Conservation (phyloP, 2,888 invertebrate genomes). For the Biston betularia region DNA sequence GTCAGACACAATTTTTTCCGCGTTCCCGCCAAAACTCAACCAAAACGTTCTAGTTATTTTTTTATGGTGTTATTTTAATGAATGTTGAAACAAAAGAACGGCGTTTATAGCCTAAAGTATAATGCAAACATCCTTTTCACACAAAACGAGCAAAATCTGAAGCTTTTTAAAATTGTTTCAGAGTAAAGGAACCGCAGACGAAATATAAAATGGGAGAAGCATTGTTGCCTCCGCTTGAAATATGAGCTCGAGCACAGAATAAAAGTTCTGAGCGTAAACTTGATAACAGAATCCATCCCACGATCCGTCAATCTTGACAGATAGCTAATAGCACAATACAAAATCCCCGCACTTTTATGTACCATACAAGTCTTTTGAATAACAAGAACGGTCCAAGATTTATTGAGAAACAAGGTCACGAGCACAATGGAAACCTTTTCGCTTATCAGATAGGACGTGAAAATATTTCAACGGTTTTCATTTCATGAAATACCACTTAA, state of each 20-base stretch:
- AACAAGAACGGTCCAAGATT: conserved; percentile 46
- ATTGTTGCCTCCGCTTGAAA: conserved; percentile 58
- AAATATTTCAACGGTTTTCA: conserved; percentile 43
- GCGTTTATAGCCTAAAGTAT: conserved; percentile 6
- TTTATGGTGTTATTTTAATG: not conserved
- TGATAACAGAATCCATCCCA: conserved; percentile 49
- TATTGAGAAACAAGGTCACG: conserved; percentile 48
- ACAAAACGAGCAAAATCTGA: conserved; percentile 21
- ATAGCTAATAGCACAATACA: conserved; percentile 41
- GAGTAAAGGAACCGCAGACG: conserved; percentile 46
- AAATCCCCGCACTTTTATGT: conserved; percentile 36
- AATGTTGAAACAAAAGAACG: not conserved
- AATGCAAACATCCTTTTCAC: conserved; percentile 19
- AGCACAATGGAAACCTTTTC: conserved; percentile 46
- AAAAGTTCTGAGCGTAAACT: conserved; percentile 57
- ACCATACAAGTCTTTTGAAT: conserved; percentile 45
- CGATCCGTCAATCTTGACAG: conserved; percentile 50
- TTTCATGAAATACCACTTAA: conserved; percentile 41
- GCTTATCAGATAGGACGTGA: conserved; percentile 45
- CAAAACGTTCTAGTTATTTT: not conserved
- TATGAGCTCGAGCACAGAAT: conserved; percentile 51
- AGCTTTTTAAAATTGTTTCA: conserved; percentile 37
- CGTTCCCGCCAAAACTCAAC: too few relatives aligned
- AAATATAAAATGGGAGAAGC: conserved; percentile 52
- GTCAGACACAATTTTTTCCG: too few relatives aligned